Conservation (phyloP, 2,888 invertebrate genomes). For the Hymenopus coronatus region DNA sequence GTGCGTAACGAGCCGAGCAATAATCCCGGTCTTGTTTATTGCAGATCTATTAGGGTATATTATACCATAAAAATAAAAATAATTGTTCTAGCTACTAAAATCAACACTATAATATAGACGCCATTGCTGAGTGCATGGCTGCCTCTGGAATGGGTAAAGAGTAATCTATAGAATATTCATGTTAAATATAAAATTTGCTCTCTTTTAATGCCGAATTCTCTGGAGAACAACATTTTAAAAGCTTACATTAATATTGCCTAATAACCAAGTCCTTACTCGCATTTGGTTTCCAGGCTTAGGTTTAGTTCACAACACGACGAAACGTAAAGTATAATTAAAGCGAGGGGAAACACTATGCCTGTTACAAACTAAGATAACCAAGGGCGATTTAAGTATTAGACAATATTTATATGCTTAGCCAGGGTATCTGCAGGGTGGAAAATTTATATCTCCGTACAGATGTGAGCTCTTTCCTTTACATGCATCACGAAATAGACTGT, state of each 20-base stretch:
- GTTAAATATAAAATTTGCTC: slow-evolving; percentile 28
- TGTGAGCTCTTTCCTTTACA: not conserved
- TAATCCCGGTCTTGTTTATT: slow-evolving; percentile 34
- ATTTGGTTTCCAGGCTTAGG: not conserved
- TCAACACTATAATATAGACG: slow-evolving; percentile 31
- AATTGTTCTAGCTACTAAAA: slow-evolving; percentile 31
- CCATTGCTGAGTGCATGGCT: slow-evolving; percentile 1
- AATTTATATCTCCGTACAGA: not conserved
- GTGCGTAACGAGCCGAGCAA: slow-evolving; percentile 21
- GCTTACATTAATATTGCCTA: slow-evolving; percentile 28
- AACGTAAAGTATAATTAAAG: not conserved
- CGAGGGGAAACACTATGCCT: not conserved
- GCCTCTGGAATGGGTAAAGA: slow-evolving; percentile 12
- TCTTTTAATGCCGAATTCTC: slow-evolving; percentile 28
- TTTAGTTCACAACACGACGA: not conserved
- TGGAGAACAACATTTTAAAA: slow-evolving; percentile 31
- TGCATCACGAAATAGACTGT: too few relatives aligned
- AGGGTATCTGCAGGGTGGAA: not conserved
- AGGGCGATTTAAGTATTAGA: not conserved
- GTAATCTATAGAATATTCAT: slow-evolving; percentile 28
- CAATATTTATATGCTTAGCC: not conserved
- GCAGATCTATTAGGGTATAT: slow-evolving; percentile 34
- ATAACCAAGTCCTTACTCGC: slow-evolving; percentile 23
- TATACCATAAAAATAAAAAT: slow-evolving; percentile 35
- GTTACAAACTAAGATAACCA: not conserved